phyloP scores from a whole-genome alignment of 2,888 invertebrate species.

The Chloroclystis v-ata region DNA sequence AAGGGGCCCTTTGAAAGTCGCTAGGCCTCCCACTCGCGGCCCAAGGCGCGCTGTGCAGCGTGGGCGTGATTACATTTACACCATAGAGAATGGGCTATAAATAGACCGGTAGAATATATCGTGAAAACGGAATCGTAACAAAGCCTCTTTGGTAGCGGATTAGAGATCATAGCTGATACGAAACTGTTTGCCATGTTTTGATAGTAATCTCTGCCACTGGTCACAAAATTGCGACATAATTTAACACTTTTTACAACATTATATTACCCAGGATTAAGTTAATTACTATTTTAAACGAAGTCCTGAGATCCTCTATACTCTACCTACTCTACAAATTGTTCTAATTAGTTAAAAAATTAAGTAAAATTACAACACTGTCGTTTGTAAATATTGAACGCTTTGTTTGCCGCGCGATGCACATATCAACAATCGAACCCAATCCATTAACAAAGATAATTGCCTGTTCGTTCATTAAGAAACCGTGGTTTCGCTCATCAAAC shows the following conservation, averaged over 20 bases:
- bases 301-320: no score
- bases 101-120: conserved; percentile 51
- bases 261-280: not conserved
- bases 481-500: conserved; percentile 39
- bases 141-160: conserved; percentile 27
- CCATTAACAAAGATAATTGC: conserved; percentile 12
- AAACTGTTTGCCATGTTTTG: conserved; percentile 19
- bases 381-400: no score
- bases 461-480: conserved; percentile 29
- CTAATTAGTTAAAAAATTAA: no score
- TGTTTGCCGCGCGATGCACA: no score
- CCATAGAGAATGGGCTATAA: conserved; percentile 62
- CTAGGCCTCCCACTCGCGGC: conserved; percentile 24
- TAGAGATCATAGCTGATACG: conserved; percentile 29
- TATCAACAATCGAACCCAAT: not conserved
- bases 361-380: no score
- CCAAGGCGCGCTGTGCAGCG: conserved; percentile 33
- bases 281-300: no score
- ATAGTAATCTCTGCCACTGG: conserved; percentile 9
- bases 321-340: no score
- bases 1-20: conserved; percentile 8
- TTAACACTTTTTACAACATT: not conserved
- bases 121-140: conserved; percentile 48
- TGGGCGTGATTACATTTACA: conserved; percentile 61
- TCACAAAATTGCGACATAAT: conserved; percentile 1